Evolutionary conservation across 2,888 invertebrate genomes (phyloP).

Genomic region (Lasioglossum pauxillum): DNA sequence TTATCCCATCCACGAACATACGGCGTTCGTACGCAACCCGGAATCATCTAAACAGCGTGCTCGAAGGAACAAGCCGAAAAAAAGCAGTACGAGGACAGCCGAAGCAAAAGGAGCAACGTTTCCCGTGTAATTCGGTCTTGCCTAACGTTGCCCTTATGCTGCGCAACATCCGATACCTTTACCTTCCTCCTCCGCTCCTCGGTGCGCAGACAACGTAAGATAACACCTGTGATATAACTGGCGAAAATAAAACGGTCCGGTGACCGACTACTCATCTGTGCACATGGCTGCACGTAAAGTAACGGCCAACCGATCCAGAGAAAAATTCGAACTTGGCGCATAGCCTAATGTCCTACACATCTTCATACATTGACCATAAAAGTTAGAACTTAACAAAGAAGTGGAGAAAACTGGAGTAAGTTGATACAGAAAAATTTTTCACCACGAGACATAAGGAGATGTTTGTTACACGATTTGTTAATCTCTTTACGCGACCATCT

Average conservation of each 20-base stretch:
- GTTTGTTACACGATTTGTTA: too few relatives aligned
- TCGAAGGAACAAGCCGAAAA: background rate
- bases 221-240: conserved; percentile 75
- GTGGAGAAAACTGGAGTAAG: background rate
- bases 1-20: conserved; percentile 24
- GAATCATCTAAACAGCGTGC: conserved; percentile 48
- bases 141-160: conserved; percentile 77
- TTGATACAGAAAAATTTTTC: background rate
- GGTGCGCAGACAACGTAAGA: conserved; percentile 69
- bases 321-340: background rate
- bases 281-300: conserved; percentile 38
- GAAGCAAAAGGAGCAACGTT: conserved; percentile 63
- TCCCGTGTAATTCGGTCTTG: conserved; percentile 77
- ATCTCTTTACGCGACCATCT: too few relatives aligned
- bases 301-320: conserved; percentile 19
- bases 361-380: background rate
- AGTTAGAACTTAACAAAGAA: background rate
- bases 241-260: conserved; percentile 67
- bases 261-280: conserved; percentile 58
- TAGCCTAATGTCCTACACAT: background rate
- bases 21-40: conserved; percentile 48
- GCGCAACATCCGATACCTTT: conserved; percentile 77
- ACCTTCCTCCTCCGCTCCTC: conserved; percentile 43
- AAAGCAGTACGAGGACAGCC: conserved; percentile 31
- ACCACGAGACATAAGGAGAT: background rate